Evolutionary conservation across 2,113 vertebrate species (phyloP).

Genomic region (Scomber colias): DNA sequence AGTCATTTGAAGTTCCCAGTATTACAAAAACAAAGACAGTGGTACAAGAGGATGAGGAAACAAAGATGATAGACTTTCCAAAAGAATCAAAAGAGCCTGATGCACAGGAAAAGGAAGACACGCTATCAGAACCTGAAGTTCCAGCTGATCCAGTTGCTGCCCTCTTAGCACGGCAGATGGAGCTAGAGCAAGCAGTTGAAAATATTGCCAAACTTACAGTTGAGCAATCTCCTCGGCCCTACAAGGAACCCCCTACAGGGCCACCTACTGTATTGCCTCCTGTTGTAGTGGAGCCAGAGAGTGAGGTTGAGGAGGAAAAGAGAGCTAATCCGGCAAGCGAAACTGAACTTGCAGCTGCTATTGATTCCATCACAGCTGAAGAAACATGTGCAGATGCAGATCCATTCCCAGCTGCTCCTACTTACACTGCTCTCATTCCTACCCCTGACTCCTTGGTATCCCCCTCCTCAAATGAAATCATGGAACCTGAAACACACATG

Average conservation of each 20-base stretch:
- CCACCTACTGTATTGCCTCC: conserved; percentile 81
- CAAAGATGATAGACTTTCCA: conserved; percentile 63
- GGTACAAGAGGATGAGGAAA: conserved; percentile 81
- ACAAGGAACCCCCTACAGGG: conserved; percentile 86
- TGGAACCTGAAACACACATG: conserved; percentile 89
- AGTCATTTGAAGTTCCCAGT: conserved; percentile 63
- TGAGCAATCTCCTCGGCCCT: conserved; percentile 82
- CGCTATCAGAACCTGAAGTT: conserved; percentile 76
- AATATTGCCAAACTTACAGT: conserved; percentile 95
- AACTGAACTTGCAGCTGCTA: conserved; percentile 96
- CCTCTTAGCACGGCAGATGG: conserved; percentile 91
- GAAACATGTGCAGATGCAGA: conserved; percentile 91
- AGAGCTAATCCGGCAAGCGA: conserved; percentile 93
- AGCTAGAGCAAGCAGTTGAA: conserved; percentile 95
- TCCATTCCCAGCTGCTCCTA: conserved; percentile 86
- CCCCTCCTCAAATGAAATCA: conserved; percentile 84
- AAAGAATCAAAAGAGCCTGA: conserved; percentile 80
- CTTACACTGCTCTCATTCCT: conserved; percentile 83
- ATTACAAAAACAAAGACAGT: conserved; percentile 77
- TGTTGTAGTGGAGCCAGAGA: conserved; percentile 71
- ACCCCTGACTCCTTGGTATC: conserved; percentile 82
- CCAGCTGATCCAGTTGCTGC: conserved; percentile 86
- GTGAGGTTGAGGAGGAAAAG: conserved; percentile 90
- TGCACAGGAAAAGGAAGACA: conserved; percentile 85
- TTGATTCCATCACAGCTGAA: conserved; percentile 95